A percentile compares a stretch with the other conserved stretches of the same genome.
Evolutionary conservation across 2,113 vertebrate genomes (phyloP).

Genomic region (Lucifuga dentata): DNA sequence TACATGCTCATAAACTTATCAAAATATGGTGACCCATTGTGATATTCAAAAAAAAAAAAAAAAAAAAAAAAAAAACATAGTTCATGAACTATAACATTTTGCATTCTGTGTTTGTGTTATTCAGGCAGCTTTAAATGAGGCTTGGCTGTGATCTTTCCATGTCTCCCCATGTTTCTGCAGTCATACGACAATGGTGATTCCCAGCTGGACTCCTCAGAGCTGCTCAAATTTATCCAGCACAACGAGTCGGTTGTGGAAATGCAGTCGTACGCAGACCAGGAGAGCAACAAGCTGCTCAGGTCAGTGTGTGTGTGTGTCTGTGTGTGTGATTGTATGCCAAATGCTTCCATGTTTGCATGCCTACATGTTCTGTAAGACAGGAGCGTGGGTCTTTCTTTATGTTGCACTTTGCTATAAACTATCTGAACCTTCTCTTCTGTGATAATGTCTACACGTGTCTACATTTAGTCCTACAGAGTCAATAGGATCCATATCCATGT

Average conservation of each 20-base stretch:
- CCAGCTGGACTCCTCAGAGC: conserved; percentile 92
- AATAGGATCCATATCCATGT: conserved; percentile 22
- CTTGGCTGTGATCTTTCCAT: not conserved
- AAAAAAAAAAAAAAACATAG: no score
- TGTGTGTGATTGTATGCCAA: no score
- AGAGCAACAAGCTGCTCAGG: conserved; percentile 96
- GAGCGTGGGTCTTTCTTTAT: not conserved
- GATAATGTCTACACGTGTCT: not conserved
- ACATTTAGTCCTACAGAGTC: not conserved
- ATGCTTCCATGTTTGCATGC: not conserved
- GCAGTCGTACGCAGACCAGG: conserved; percentile 91
- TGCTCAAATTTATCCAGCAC: conserved; percentile 96
- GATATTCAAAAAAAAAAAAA: no score
- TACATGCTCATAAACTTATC: not conserved
- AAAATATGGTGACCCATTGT: not conserved
- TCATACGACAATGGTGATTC: conserved; percentile 93
- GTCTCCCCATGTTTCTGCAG: conserved; percentile 70
- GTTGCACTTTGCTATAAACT: not conserved
- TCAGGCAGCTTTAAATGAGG: not conserved
- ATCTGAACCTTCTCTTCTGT: conserved; percentile 11
- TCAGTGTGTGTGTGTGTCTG: conserved; percentile 56
- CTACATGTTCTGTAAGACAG: not conserved
- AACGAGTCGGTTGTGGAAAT: conserved; percentile 93
- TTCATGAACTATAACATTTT: no score
- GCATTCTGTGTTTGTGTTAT: not conserved